Evolutionary conservation across 2,797 vertebrate genomes (phyloP).

Genomic region (Gymnothorax reevesii): DNA sequence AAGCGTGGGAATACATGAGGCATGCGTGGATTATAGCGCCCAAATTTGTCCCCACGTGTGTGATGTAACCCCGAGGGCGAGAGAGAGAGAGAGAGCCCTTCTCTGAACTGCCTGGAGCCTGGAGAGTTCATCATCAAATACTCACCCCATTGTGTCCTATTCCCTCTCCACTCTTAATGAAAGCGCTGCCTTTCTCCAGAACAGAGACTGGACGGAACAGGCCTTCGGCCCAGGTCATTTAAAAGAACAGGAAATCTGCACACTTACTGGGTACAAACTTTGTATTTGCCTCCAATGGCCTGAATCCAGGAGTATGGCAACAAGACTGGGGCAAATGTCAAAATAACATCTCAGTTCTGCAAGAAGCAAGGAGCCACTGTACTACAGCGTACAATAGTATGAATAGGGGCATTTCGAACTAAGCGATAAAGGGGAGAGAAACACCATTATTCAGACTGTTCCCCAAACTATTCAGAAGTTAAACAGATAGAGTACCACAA

Average conservation of each 20-base stretch:
- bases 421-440: too few relatives aligned
- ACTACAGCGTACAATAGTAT: too few relatives aligned
- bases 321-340: too few relatives aligned
- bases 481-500: too few relatives aligned
- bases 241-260: background rate
- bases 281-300: too few relatives aligned
- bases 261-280: too few relatives aligned
- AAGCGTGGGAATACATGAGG: background rate
- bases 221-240: conserved; percentile 19
- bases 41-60: background rate
- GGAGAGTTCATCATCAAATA: conserved; percentile 57
- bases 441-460: too few relatives aligned
- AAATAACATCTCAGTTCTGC: too few relatives aligned
- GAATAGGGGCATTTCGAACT: too few relatives aligned
- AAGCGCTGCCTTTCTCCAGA: conserved; percentile 51
- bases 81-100: background rate
- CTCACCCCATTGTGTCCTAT: conserved; percentile 52
- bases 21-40: background rate
- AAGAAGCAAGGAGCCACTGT: too few relatives aligned
- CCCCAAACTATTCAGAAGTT: too few relatives aligned
- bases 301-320: too few relatives aligned
- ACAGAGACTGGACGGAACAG: background rate
- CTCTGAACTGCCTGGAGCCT: background rate
- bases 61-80: background rate
- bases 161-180: conserved; percentile 5